Evolutionary conservation across 1,140 invertebrate species (phyloP).

Genomic region (Plectrocnemia conspersa): DNA sequence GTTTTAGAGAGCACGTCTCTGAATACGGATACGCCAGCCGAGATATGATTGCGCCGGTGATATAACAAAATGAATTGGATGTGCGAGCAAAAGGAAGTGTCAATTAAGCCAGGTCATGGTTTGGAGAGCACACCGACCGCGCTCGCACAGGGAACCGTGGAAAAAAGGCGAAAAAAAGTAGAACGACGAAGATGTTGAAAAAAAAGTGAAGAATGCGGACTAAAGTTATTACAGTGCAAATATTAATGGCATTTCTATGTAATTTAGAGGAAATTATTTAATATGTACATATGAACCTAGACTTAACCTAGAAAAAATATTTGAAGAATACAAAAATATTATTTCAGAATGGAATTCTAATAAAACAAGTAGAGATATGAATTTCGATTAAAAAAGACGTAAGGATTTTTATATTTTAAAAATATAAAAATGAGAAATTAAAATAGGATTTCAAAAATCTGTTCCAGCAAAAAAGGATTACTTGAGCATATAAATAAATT

Average conservation of each 20-base stretch:
- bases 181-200: too few relatives aligned
- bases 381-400: not conserved
- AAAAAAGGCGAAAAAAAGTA: too few relatives aligned
- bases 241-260: too few relatives aligned
- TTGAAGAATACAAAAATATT: too few relatives aligned
- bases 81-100: constrained; percentile 27
- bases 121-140: constrained; percentile 14
- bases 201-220: too few relatives aligned
- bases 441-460: too few relatives aligned
- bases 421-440: not conserved
- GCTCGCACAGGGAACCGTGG: not conserved
- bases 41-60: constrained; percentile 17
- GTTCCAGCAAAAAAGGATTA: too few relatives aligned
- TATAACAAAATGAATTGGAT: constrained; percentile 21
- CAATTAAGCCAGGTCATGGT: constrained; percentile 29
- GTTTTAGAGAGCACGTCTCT: not conserved
- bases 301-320: too few relatives aligned
- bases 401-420: not conserved
- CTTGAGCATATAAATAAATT: too few relatives aligned
- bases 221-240: too few relatives aligned
- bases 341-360: not conserved
- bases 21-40: constrained; percentile 4
- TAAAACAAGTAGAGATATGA: not conserved
- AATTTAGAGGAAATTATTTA: too few relatives aligned
- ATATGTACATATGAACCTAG: too few relatives aligned